Base-by-base conservation (phyloP, 2,797 vertebrate genomes). In the Propithecus deckenii region DNA sequence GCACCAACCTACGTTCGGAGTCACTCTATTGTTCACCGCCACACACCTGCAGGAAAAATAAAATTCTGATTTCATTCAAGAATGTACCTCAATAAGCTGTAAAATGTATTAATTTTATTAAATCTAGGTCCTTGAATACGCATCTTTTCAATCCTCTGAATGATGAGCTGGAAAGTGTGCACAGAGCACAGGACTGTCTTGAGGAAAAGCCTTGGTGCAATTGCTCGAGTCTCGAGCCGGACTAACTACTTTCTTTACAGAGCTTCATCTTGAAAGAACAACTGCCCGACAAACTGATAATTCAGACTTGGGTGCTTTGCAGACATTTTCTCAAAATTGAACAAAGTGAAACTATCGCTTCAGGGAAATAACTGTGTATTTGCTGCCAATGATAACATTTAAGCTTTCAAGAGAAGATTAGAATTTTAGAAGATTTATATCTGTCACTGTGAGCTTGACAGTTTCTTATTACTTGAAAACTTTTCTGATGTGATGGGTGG, bases 391-490 rank as follows among this genome's bases (percentile, higher is more conserved):
- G 48, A 67, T 67, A 74, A 43, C 22, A 59, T 38, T 46, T 93
- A 57, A 74, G n/a, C 57, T 85, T 80, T 74, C 25, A 20, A 85
- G 74, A 52, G 55, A 85, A 46, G 57, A 80, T 43, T 55, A 67
- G 46, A 86, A 48, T 90, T 72, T 90, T 59, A 63, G 76, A 74
- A 89, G 80, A 41, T 90, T 93, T 80, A 52, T 84, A 52, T 74
- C 38, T 2, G 10, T n/a, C 25, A 22, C 57, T 14, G 15, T 22
- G 55, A 72, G 9, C 55, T 25, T 74, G 38, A 90, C 72, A n/a
- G 22, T 46, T 80, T 96, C 48, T 63, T 48, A 74, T 67, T 80
- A 74, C 80, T 89, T 38, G 65, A 38, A 86, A 72, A 50, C 25
- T 30, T 84, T 72, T 81, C 95, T 74, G 50, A 20, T 41, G 50